These are phyloP conservation scores for Paragorgia papillata DNA, from an alignment of 92 coral and sea anemone genomes.

Conservation along the genomic window DNA sequence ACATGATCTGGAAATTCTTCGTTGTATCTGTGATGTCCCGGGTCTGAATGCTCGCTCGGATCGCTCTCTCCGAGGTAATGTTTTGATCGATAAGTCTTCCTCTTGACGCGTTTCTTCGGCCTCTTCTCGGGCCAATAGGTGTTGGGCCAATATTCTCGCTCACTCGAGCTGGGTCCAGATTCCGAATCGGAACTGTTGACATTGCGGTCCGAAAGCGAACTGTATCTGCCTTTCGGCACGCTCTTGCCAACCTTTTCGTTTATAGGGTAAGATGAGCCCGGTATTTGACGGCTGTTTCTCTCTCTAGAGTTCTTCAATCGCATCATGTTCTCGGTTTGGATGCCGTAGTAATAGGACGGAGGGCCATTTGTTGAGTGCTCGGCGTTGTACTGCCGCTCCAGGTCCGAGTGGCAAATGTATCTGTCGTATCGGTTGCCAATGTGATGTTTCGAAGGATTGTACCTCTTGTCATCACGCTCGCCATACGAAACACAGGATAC, in stretches of 20 bases:
- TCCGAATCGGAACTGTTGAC: conserved; percentile 49
- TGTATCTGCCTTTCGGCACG: conserved; percentile 26
- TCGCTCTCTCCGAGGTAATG: conserved; percentile 43
- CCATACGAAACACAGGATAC: conserved; percentile 45
- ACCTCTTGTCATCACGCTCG: conserved; percentile 49
- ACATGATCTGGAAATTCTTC: conserved; percentile 8
- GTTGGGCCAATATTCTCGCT: conserved; percentile 44
- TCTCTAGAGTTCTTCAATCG: conserved; percentile 43
- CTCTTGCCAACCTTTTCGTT: conserved; percentile 30
- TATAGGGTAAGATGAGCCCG: conserved; percentile 28
- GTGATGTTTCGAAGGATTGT: conserved; percentile 28
- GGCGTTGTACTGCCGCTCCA: conserved; percentile 35
- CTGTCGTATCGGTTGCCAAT: conserved; percentile 37
- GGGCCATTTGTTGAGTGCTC: conserved; percentile 29
- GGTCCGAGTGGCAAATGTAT: conserved; percentile 33
- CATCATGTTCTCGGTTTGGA: conserved; percentile 44
- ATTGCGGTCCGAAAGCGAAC: conserved; percentile 32
- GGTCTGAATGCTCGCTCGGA: conserved; percentile 48
- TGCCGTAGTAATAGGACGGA: conserved; percentile 38
- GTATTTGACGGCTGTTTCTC: conserved; percentile 40
- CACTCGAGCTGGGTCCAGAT: conserved; percentile 52
- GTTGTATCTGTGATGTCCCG: conserved; percentile 28
- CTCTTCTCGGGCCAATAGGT: conserved; percentile 37
- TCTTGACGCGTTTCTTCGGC: conserved; percentile 31
- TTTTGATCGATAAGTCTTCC: conserved; percentile 29